Percentiles rank a stretch among this genome's conserved stretches.
Evolutionary conservation across 2,888 invertebrate genomes (phyloP).

Genomic region (Acrobasis consociella): DNA sequence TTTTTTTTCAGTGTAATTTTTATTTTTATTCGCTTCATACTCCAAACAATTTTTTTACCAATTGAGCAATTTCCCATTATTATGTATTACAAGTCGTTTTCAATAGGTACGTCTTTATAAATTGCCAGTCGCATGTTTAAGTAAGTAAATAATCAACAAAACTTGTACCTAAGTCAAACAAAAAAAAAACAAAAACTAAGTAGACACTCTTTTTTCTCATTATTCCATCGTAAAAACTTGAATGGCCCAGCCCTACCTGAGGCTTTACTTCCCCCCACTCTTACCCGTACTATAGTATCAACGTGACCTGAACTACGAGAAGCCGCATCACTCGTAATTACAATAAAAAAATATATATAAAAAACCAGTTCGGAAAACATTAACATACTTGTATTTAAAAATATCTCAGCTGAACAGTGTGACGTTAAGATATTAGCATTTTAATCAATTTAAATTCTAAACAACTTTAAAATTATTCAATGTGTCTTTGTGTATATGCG

Average conservation of each 20-base stretch:
- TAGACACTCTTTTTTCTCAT: too few relatives aligned
- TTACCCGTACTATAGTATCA: not conserved
- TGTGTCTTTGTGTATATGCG: not conserved
- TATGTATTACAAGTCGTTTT: too few relatives aligned
- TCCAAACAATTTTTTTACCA: too few relatives aligned
- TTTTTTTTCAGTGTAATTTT: too few relatives aligned
- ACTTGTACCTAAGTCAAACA: too few relatives aligned
- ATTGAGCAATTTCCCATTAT: too few relatives aligned
- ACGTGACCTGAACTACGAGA: not conserved
- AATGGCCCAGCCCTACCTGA: not conserved
- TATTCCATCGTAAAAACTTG: not conserved
- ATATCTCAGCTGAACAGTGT: not conserved
- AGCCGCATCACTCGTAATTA: not conserved
- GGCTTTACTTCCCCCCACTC: not conserved
- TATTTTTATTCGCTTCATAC: too few relatives aligned
- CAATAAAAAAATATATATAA: not conserved
- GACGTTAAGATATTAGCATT: not conserved
- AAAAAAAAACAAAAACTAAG: too few relatives aligned
- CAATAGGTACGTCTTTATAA: too few relatives aligned
- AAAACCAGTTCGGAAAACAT: conserved; percentile 1
- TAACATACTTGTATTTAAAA: not conserved
- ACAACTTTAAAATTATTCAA: not conserved
- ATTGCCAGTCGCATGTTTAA: too few relatives aligned
- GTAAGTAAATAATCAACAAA: too few relatives aligned
- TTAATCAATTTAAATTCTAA: not conserved